These are phyloP conservation scores for Cnemophilus loriae DNA, from an alignment of 2,113 vertebrate species.

Conservation along the genomic window DNA sequence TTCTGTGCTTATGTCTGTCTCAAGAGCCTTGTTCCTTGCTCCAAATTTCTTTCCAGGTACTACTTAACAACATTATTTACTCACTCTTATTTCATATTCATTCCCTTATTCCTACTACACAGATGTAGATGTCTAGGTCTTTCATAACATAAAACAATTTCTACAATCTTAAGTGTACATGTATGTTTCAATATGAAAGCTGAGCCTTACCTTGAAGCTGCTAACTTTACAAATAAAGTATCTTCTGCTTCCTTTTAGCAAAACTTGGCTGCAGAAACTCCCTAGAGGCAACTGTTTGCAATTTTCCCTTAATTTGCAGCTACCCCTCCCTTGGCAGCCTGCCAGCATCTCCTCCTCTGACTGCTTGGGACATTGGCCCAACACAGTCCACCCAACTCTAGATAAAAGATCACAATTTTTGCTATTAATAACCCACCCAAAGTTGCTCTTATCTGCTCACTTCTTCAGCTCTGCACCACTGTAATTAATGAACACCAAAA, in stretches of 20 bases:
- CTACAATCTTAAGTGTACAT: background rate
- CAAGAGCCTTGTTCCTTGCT: background rate
- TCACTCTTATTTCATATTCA: background rate
- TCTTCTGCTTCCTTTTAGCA: background rate
- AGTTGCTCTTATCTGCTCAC: background rate
- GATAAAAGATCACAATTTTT: background rate
- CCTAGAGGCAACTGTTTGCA: background rate
- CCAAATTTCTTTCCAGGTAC: background rate
- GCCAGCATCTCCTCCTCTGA: background rate
- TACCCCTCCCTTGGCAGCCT: background rate
- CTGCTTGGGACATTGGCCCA: background rate
- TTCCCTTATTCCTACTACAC: background rate
- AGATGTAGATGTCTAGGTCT: background rate
- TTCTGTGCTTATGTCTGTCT: background rate
- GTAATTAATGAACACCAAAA: background rate
- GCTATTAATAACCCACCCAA: background rate
- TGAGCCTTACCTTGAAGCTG: background rate
- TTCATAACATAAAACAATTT: background rate
- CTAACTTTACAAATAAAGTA: background rate
- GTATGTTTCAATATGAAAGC: background rate
- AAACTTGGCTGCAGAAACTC: background rate
- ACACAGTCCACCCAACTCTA: background rate
- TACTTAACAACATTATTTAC: background rate
- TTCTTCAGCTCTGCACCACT: background rate
- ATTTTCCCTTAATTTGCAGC: background rate